Conservation (phyloP, 2,113 vertebrate genomes). For the Odontesthes bonariensis region DNA sequence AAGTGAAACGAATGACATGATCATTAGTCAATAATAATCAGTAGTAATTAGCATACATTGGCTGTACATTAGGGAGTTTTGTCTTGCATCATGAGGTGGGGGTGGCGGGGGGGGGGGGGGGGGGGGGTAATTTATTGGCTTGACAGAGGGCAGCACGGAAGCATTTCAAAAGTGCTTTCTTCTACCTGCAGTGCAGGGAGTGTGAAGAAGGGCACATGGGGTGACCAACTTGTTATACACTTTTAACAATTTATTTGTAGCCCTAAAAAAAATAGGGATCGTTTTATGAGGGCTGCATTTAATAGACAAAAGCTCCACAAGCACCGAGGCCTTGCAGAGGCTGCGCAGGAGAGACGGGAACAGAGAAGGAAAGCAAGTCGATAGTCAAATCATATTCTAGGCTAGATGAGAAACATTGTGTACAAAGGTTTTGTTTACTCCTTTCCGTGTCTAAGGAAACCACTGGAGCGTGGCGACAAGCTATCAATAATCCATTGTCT, state of each 20-base stretch:
- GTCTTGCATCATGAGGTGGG: slow-evolving; percentile 25
- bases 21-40: slow-evolving; percentile 76
- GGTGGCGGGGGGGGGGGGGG: neutral
- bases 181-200: neutral
- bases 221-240: slow-evolving; percentile 3
- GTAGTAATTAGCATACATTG: slow-evolving; percentile 65
- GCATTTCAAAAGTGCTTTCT: neutral
- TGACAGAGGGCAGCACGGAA: neutral
- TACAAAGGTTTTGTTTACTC: slow-evolving; percentile 62
- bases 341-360: too few species aligned
- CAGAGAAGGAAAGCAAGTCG: slow-evolving; percentile 23
- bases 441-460: slow-evolving; percentile 22
- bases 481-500: slow-evolving; percentile 60
- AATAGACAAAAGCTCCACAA: neutral
- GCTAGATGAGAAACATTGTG: slow-evolving; percentile 14
- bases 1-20: slow-evolving; percentile 44
- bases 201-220: neutral
- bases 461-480: slow-evolving; percentile 36
- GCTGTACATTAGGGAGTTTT: slow-evolving; percentile 44
- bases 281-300: neutral
- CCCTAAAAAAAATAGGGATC: neutral
- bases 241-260: neutral
- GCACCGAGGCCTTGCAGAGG: neutral
- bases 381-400: slow-evolving; percentile 51
- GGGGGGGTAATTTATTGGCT: slow-evolving; percentile 16